Percentiles rank a stretch among this genome's conserved stretches.
Evolutionary conservation across 2,113 vertebrate species (phyloP).

Genomic region (Sebastes fasciatus): DNA sequence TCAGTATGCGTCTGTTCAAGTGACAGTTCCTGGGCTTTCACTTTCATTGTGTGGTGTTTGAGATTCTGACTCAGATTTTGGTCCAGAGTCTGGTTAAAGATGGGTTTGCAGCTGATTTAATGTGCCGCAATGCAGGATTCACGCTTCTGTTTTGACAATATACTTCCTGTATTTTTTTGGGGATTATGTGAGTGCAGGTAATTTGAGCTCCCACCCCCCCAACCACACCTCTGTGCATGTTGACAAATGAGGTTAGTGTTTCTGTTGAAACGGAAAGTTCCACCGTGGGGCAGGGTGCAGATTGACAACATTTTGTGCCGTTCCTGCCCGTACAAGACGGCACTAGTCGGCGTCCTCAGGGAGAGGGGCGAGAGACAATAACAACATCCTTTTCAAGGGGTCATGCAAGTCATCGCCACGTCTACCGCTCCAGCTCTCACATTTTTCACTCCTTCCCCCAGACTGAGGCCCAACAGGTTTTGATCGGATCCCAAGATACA

Average conservation of each 20-base stretch:
- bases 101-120: background rate
- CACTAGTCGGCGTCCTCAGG: constrained; percentile 56
- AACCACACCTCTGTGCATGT: constrained; percentile 23
- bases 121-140: background rate
- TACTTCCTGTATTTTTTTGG: too few relatives aligned
- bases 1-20: background rate
- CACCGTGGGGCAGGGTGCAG: constrained; percentile 53
- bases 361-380: constrained; percentile 47
- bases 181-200: constrained; percentile 25
- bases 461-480: constrained; percentile 48
- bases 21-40: constrained; percentile 3
- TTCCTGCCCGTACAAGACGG: constrained; percentile 53
- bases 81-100: background rate
- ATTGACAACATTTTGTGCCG: constrained; percentile 60
- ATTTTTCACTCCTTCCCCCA: constrained; percentile 32
- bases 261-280: constrained; percentile 65
- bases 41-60: background rate
- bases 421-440: constrained; percentile 19
- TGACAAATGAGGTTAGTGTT: constrained; percentile 65
- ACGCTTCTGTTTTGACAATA: constrained; percentile 1
- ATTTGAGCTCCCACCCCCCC: constrained; percentile 12
- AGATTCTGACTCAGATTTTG: background rate
- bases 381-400: constrained; percentile 65
- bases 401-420: constrained; percentile 54
- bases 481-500: constrained; percentile 67